Evolutionary conservation across 1,140 invertebrate genomes (phyloP), one percentile per base, ranked within the genome.

Genomic region (Zophobas morio): DNA sequence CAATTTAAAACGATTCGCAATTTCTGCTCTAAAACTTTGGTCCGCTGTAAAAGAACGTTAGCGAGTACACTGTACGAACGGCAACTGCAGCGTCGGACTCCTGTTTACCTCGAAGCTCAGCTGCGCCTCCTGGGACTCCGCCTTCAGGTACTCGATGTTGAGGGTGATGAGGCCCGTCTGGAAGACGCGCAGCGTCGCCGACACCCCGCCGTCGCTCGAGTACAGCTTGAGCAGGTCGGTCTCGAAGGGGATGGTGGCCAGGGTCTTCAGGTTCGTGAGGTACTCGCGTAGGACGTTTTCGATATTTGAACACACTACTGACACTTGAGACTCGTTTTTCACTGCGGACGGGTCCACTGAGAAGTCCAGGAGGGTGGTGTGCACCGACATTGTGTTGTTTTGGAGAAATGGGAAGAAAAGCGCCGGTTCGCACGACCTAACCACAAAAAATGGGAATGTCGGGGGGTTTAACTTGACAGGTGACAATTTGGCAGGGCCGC

Each of bases 291-390:
- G 83, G 54, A 94, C 89, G 76, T 90, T 91, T 79, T 92, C 89
- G 56, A 95, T 88, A 77, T 91, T 90, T 60, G 89, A 89, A 73
- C 93, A 90, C 49, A 94, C 87, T 72, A 89, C 88, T 63, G 91
- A 91, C 71, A 92, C 87, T 78, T 93, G 91, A 71, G 88, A 89
- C 75, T 92, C 88, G 82, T 93, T 92, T 54, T 87, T 88, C 36
- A 94, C 88, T 46, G 90, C 89, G 51, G 89, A 89, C 2, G 92
- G 88, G 79, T 95, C 91, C 63, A 96, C 87, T 1, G 93, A 91
- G 83, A 96, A 95, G 88, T 96, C 94, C 77, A 96, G 86, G 47
- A 95, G 87, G 81, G 95, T 90, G 49, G 94, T 94, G 86, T 95
- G 92, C n/a, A 92, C 94, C 80, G 93, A 91, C 94, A 95, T 95